Evolutionary conservation across 2,797 vertebrate genomes (phyloP), one percentile per base, ranked within the genome.

Genomic region (Lepus oiostolus): DNA sequence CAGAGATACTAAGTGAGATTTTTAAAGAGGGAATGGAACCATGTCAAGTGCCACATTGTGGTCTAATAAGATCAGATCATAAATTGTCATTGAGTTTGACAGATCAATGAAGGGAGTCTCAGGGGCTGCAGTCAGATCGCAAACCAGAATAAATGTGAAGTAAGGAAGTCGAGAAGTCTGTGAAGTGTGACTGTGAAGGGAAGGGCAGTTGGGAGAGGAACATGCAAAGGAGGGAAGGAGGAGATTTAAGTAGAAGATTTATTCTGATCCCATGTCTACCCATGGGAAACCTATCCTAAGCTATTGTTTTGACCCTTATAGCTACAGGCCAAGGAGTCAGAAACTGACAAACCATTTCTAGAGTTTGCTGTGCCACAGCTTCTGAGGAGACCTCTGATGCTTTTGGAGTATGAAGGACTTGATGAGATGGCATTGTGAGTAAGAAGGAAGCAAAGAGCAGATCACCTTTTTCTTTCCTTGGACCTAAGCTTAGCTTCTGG

Each of bases 221-320:
- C 16, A 21, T 21, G 16, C 26, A 74, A 75, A 85, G 21, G 60
- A 72, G 58, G 54, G 32, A 68, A 74, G 21, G 60, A 84, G 19
- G 50, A 50, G n/a, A 72, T 32, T 16, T 50, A 58, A 42, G n/a
- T 65, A 19, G 38, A 54, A 62, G 71, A 92, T 83, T 92, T 82
- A 77, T 70, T 87, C 58, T 88, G 80, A 72, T 60, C 38, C 9
- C 62, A n/a, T 19, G 13, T 68, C 38, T 60, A 47, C 21, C 76
- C 54, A 6, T 5, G 14, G 58, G 63, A 47, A 63, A 84, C 19
- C 0, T 42, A 76, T 72, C 85, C 32, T 79, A 75, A 93, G 30
- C 52, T 52, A 58, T 75, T 70, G 38, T 47, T 80, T 91, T 93
- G 71, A 89, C 81, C 88, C 86, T 42, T 80, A 62, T 19, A 87